Evolutionary conservation across 2,113 vertebrate genomes (phyloP), one percentile per base, ranked within the genome.

Genomic region (Taurulus bubalis): DNA sequence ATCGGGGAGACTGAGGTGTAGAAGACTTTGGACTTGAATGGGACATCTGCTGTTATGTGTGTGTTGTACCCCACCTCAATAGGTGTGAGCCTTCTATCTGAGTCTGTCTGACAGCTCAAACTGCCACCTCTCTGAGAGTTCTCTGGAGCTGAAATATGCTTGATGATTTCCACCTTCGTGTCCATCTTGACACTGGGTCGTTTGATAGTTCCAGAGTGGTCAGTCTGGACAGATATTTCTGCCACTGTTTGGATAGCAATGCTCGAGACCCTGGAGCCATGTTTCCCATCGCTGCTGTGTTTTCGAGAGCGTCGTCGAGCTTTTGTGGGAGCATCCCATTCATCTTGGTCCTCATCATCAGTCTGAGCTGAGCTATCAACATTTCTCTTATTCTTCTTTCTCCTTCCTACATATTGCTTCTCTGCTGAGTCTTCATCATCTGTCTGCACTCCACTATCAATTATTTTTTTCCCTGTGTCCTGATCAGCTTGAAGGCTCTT

Each of bases 151-250:
- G 97, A 99, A 93, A 99, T 98, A 68, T 99, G 97, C 71, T 98
- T 98, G 89, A 97, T 92, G 53, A 99, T 98, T 96, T 99, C 97
- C 87, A 99, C 95, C 84, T 97, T 98, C 51, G 97, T 95, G 88
- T 99, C 97, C 87, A 97, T 90, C 79, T 95, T 94, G 18, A 98
- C 96, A 63, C 85, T 96, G 92, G 87, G 97, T 34, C 62, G 96
- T 97, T 91, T 96, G 91, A 98, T 96, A 62, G 95, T 96, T 88
- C 98, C 98, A 34, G 97, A 96, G 28, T 98, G 96, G 86, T 99
- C 98, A 26, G 98, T 99, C 92, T 99, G 98, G 62, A 99, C 98
- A 56, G 98, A 99, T 84, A 98, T 99, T 92, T 99, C 98, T 56
- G 98, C 96, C 56, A 99, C 97, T 64, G 98, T 99, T 91, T 99